Percentiles rank a stretch among this genome's conserved stretches.
Evolutionary conservation across 1,140 invertebrate genomes (phyloP).

Genomic region (Heterodera schachtii): DNA sequence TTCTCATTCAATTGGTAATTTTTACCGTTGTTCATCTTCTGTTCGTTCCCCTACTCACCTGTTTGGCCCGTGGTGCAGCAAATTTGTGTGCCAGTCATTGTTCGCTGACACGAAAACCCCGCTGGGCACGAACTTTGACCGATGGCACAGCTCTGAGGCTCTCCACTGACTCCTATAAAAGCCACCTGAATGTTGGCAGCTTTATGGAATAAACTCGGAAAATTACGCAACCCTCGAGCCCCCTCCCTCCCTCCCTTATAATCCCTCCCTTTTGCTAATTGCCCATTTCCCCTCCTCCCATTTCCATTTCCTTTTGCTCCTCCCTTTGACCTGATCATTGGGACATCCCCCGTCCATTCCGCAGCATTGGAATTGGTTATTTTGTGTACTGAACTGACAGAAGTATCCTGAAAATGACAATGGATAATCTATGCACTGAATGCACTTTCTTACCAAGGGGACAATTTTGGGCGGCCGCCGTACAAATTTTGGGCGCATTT

Average conservation of each 20-base stretch:
- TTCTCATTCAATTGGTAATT: no score
- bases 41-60: constrained; percentile 34
- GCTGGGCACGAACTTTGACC: constrained; percentile 63
- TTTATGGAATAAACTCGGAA: not conserved
- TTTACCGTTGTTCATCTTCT: not conserved
- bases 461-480: constrained; percentile 63
- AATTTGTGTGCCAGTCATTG: constrained; percentile 57
- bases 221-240: no score
- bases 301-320: not conserved
- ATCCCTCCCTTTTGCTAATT: not conserved
- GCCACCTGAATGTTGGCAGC: constrained; percentile 38
- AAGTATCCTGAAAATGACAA: constrained; percentile 56
- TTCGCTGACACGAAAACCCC: constrained; percentile 63
- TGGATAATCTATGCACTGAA: not conserved
- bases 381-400: constrained; percentile 60
- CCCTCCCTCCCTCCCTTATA: no score
- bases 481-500: constrained; percentile 61
- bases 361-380: constrained; percentile 65
- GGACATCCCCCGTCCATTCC: constrained; percentile 64
- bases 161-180: constrained; percentile 64
- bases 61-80: constrained; percentile 60
- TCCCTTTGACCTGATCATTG: constrained; percentile 53
- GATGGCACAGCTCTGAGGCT: constrained; percentile 62
- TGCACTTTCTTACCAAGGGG: constrained; percentile 49
- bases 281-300: not conserved